phyloP scores from a whole-genome alignment of 2,113 vertebrate genomes.

The Vanacampus margaritifer region DNA sequence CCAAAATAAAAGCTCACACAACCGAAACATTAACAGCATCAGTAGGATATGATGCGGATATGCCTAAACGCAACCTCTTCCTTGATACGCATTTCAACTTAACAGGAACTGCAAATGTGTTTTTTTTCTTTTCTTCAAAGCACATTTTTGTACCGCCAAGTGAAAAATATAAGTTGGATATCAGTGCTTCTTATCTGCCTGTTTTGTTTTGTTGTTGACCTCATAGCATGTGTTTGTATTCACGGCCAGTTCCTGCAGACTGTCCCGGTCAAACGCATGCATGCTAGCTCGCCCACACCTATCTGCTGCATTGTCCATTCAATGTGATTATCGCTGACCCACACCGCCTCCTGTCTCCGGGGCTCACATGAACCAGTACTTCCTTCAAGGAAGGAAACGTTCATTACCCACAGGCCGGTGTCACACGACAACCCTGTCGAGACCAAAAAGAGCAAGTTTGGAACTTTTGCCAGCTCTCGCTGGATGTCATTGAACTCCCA shows the following conservation, averaged over 20 bases:
- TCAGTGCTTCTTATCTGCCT: slow-evolving; percentile 56
- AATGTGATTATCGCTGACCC: slow-evolving; percentile 69
- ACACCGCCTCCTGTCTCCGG: slow-evolving; percentile 73
- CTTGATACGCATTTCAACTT: background rate
- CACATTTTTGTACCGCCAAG: slow-evolving; percentile 26
- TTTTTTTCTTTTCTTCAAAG: slow-evolving; percentile 16
- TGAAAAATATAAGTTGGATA: slow-evolving; percentile 39
- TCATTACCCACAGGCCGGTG: slow-evolving; percentile 58
- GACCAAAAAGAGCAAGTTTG: slow-evolving; percentile 42
- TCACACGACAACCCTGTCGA: slow-evolving; percentile 50
- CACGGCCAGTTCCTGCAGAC: slow-evolving; percentile 56
- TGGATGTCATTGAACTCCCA: slow-evolving; percentile 4
- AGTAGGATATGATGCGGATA: background rate
- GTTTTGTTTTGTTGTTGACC: slow-evolving; percentile 63
- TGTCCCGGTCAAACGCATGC: slow-evolving; percentile 53
- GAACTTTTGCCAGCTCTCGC: slow-evolving; percentile 3
- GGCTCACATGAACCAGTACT: slow-evolving; percentile 67
- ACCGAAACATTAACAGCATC: background rate
- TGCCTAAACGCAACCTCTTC: background rate
- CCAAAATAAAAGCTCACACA: background rate
- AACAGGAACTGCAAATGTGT: slow-evolving; percentile 10
- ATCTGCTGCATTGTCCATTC: slow-evolving; percentile 71
- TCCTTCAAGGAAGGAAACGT: slow-evolving; percentile 73
- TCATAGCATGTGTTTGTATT: slow-evolving; percentile 53
- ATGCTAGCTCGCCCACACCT: slow-evolving; percentile 60